Evolutionary conservation across 2,797 vertebrate species (phyloP), one percentile per base, ranked within the genome.

Genomic region (Alca torda): DNA sequence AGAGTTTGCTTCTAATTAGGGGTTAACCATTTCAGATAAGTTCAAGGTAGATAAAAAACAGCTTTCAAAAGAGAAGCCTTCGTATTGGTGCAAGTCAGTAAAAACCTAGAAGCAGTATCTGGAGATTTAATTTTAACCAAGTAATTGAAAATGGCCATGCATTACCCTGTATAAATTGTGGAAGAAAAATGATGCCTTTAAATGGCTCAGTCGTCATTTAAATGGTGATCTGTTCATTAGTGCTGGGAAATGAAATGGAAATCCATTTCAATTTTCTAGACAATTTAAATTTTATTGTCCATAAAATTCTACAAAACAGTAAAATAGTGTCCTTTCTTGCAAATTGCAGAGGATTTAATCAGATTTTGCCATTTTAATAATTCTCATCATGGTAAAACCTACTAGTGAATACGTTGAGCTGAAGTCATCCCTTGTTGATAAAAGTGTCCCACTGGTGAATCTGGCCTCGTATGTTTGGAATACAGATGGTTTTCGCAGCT

Each of bases 201-300:
- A 97, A 95, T 87, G 92, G 76, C 79, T 95, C 65, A 45, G 83
- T 90, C 1, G 8, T 96, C 89, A 85, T 96, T 96, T 97, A 96
- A 92, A 94, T 95, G 63, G 91, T 93, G 97, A 97, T 96, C 89
- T 97, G 91, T 97, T 97, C 93, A 97, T 97, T 97, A 97, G 94
- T 93, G 84, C 83, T 96, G 81, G 90, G 94, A 97, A 97, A 96
- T 94, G 73, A 97, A 97, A 97, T 96, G 84, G 94, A 97, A 97
- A 97, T 97, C 87, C 85, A 96, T 97, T 97, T 96, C 83, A 97
- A 95, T 97, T 96, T 97, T 97, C 95, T 89, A 93, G 95, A 90
- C 93, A 95, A 95, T 96, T 97, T 96, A 95, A 95, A 93, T 97
- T 95, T 95, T 96, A 77, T 93, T 95, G 95, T 89, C 76, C 86